Evolutionary conservation across 2,113 vertebrate species (phyloP).

Genomic region (Thymallus thymallus): DNA sequence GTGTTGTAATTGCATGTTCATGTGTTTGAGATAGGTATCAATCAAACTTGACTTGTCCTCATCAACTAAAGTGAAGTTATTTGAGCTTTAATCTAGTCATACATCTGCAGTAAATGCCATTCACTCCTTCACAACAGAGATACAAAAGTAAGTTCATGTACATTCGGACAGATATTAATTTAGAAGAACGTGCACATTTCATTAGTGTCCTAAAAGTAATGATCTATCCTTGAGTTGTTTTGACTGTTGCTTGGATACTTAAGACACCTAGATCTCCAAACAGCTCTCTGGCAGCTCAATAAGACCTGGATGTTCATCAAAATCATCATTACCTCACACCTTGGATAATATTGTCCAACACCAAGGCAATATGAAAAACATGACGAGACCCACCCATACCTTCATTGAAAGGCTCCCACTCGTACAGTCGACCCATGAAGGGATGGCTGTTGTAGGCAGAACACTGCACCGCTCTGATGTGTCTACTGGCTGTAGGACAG

Average conservation of each 20-base stretch:
- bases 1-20: constrained; percentile 19
- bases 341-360: background rate
- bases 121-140: constrained; percentile 17
- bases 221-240: constrained; percentile 29
- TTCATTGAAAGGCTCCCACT: constrained; percentile 95
- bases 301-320: constrained; percentile 12
- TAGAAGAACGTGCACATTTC: background rate
- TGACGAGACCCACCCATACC: constrained; percentile 74
- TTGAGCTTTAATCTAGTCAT: constrained; percentile 27
- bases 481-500: constrained; percentile 84
- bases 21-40: constrained; percentile 37
- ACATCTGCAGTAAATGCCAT: constrained; percentile 35
- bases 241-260: constrained; percentile 54
- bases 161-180: too few relatives aligned
- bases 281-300: background rate
- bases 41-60: constrained; percentile 13
- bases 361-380: background rate
- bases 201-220: constrained; percentile 35
- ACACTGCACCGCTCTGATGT: constrained; percentile 87
- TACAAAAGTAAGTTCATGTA: too few relatives aligned
- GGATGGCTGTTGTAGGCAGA: constrained; percentile 91
- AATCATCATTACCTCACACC: constrained; percentile 3
- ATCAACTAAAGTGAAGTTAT: constrained; percentile 30
- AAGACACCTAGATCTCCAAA: constrained; percentile 13
- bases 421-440: constrained; percentile 94